Evolutionary conservation across 2,797 vertebrate species (phyloP).

Genomic region (Pseudopleuronectes americanus): DNA sequence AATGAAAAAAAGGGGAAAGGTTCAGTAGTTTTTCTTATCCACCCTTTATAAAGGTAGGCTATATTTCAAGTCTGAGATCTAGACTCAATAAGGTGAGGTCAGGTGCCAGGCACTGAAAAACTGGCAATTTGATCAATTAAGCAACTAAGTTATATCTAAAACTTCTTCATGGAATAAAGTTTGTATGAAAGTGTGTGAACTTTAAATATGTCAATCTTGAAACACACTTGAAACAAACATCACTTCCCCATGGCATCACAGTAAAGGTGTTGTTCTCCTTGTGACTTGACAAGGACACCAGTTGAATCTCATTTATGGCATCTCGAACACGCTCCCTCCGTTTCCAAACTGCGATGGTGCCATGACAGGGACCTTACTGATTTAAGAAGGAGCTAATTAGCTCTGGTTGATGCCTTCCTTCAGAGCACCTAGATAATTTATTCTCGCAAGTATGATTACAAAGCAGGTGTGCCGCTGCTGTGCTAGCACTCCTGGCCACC

Average conservation of each 20-base stretch:
- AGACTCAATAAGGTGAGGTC: neutral
- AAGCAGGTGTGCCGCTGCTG: constrained; percentile 51
- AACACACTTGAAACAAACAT: constrained; percentile 34
- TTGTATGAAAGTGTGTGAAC: neutral
- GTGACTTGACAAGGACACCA: constrained; percentile 64
- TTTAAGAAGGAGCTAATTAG: constrained; percentile 58
- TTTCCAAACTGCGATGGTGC: constrained; percentile 44
- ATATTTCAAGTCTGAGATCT: constrained; percentile 1
- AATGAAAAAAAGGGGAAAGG: neutral
- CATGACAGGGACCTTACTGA: constrained; percentile 17
- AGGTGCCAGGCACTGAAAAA: neutral
- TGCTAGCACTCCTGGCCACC: constrained; percentile 31
- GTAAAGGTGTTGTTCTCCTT: constrained; percentile 45
- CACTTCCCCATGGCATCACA: constrained; percentile 40
- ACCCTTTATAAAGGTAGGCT: neutral
- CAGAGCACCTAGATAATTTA: constrained; percentile 59
- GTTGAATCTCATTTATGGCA: constrained; percentile 43
- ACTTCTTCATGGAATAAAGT: neutral
- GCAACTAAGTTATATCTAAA: no score
- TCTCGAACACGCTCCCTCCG: constrained; percentile 30
- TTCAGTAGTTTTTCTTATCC: neutral
- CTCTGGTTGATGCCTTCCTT: constrained; percentile 31
- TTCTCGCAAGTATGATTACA: constrained; percentile 62
- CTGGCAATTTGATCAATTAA: no score
- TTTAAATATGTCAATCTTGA: constrained; percentile 5